These are phyloP conservation scores for Ceratosolen solmsi DNA, from an alignment of 1,140 invertebrate genomes.

Conservation along the genomic window DNA sequence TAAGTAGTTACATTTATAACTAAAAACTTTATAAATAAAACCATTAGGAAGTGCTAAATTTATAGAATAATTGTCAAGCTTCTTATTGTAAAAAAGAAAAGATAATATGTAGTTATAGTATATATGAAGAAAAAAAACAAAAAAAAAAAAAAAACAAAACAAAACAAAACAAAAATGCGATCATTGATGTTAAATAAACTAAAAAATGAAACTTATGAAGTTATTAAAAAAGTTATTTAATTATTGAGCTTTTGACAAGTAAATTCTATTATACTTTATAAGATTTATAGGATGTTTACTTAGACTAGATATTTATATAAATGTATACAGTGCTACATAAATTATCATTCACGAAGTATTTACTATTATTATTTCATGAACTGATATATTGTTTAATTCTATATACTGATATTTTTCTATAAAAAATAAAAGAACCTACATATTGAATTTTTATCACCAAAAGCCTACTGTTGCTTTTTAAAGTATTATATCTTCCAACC, in stretches of 20 bases:
- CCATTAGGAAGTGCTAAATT: background rate
- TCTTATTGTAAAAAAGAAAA: background rate
- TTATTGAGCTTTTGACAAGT: constrained; percentile 16
- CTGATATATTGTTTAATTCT: constrained; percentile 29
- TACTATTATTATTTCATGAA: constrained; percentile 36
- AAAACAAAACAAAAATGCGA: no score
- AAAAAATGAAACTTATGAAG: constrained; percentile 8
- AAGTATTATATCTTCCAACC: constrained; percentile 7
- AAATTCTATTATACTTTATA: constrained; percentile 19
- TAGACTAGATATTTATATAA: constrained; percentile 41
- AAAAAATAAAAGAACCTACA: constrained; percentile 36
- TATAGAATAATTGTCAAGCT: constrained; percentile 6
- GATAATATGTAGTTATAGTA: background rate
- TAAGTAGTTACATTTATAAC: constrained; percentile 21
- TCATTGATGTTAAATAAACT: background rate
- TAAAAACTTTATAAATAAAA: constrained; percentile 19
- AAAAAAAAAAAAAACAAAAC: no score
- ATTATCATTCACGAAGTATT: constrained; percentile 43
- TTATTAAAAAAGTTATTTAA: constrained; percentile 22
- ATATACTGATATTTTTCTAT: constrained; percentile 21
- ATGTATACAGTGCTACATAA: constrained; percentile 39
- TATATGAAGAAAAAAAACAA: background rate
- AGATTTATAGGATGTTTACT: constrained; percentile 24
- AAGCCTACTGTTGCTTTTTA: constrained; percentile 13
- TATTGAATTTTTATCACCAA: constrained; percentile 25